phyloP scores from a whole-genome alignment of 2,113 vertebrate species.

The Leuciscus idus region DNA sequence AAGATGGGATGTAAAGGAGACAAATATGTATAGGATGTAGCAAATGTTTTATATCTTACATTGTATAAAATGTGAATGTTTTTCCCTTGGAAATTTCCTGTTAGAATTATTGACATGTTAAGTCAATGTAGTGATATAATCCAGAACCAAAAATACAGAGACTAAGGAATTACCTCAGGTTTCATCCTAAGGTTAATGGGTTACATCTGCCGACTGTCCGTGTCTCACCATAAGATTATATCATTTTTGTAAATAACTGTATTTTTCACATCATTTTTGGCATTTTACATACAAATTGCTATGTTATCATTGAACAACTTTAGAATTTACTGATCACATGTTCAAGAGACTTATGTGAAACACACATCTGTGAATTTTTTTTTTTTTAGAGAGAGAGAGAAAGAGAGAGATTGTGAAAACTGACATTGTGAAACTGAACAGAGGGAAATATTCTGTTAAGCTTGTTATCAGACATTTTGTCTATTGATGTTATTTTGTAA shows the following conservation, averaged over 20 bases:
- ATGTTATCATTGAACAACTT: not conserved
- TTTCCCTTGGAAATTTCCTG: not conserved
- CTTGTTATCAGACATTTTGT: conserved; percentile 17
- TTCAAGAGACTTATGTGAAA: not conserved
- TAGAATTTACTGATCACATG: not conserved
- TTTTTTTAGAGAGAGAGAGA: not conserved
- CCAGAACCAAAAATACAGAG: conserved; percentile 11
- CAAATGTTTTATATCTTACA: conserved; percentile 30
- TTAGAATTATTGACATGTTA: not conserved
- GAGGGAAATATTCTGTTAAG: conserved; percentile 1
- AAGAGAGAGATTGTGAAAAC: not conserved
- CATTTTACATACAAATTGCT: conserved; percentile 14
- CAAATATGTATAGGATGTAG: conserved; percentile 36
- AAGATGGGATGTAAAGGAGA: conserved; percentile 6
- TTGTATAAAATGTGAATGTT: conserved; percentile 27
- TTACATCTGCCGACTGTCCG: not conserved
- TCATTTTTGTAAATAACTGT: conserved; percentile 29
- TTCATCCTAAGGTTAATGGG: conserved; percentile 32
- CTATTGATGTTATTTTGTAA: conserved; percentile 32
- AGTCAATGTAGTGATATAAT: not conserved
- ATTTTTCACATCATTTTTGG: not conserved
- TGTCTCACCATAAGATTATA: not conserved
- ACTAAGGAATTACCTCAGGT: conserved; percentile 15
- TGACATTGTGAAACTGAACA: not conserved
- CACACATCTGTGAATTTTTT: not conserved